phyloP scores from a whole-genome alignment of 2,797 vertebrate species.

The Fratercula arctica region DNA sequence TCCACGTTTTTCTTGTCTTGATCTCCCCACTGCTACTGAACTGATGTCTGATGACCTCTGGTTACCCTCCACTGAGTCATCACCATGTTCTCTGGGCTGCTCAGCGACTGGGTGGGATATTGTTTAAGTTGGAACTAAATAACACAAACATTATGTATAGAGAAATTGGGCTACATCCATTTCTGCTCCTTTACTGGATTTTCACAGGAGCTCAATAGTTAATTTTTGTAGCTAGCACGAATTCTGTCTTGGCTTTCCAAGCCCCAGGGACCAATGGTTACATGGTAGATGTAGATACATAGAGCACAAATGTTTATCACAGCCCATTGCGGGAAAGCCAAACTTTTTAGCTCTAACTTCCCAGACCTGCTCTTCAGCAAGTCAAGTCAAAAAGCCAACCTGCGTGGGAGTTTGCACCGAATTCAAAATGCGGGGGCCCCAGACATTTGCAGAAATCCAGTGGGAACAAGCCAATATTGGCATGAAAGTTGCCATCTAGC shows the following conservation, averaged over 20 bases:
- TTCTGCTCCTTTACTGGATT: neutral
- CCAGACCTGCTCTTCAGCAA: neutral
- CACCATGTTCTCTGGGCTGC: neutral
- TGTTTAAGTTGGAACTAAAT: constrained; percentile 19
- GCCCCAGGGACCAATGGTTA: neutral
- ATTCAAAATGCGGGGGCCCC: neutral
- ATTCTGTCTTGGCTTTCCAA: neutral
- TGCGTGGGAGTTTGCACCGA: neutral
- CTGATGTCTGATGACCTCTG: neutral
- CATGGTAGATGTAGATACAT: rapidly evolving
- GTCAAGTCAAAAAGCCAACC: neutral
- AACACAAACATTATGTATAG: neutral
- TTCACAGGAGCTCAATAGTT: neutral
- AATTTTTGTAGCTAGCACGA: neutral
- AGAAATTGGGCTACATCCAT: neutral
- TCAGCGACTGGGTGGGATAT: neutral
- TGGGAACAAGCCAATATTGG: neutral
- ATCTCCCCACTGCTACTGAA: neutral
- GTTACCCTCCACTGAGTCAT: neutral
- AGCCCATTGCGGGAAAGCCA: neutral
- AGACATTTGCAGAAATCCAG: neutral
- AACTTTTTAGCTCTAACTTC: neutral
- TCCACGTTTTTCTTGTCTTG: neutral
- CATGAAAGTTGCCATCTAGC: neutral
- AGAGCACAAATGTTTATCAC: neutral